Base-by-base conservation (phyloP, 2,113 vertebrate species). In the Leptobrachium leishanense region DNA sequence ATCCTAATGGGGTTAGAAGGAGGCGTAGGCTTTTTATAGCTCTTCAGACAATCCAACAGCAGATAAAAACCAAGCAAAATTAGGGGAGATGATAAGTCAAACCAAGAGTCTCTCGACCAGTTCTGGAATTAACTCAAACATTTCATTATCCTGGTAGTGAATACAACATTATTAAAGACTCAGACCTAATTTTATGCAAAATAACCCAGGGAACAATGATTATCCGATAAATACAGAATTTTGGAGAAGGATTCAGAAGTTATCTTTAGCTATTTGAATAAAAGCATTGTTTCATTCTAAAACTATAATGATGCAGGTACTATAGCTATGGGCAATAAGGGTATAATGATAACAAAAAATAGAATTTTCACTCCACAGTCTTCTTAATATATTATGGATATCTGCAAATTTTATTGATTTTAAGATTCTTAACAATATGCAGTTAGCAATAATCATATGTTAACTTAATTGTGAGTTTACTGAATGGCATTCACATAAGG, bases 1-100 rank as follows among this genome's bases (percentile, higher is more conserved):
- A 84, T 89, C 83, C 81, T 88, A 89, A 90, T 89, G 86, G 89
- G 86, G 85, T 88, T 90, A 89, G 85, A 77, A 82, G 83, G 85
- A 88, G 83, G 84, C 85, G 75, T 88, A 87, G 72, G 82, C 82
- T 88, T 89, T 88, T 90, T 88, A 88, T 87, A 88, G 86, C 85
- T 82, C 40, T 73, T 82, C n/a, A 71, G 81, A 40, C 83, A 86
- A 86, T 87, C 0, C 50, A 87, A 86, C 87, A 85, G 82, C 12
- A 46, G 65, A 84, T 81, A 79, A 87, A 90, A 83, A 83, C 80
- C 67, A 82, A 77, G 76, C 79, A 88, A 85, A 88, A 86, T 83
- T 85, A 87, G 85, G 77, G 83, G 87, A 84, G 79, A 86, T 84
- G 82, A 73, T 74, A 41, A 72, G 71, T 40, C 74, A 62, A 82